Evolutionary conservation across 2,888 invertebrate genomes (phyloP), one percentile per base, ranked within the genome.

Genomic region (Rosalia funebris): DNA sequence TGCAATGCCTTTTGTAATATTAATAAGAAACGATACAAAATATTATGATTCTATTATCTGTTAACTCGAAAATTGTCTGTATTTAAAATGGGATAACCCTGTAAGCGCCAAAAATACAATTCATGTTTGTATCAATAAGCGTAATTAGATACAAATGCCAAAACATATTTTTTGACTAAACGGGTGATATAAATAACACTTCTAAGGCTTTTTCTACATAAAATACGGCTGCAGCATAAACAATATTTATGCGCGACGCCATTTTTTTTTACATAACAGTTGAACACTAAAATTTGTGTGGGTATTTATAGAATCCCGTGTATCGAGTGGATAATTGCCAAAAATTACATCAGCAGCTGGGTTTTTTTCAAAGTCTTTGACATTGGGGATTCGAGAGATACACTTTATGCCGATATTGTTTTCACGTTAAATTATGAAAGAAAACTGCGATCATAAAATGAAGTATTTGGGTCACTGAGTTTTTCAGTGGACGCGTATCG

Each of bases 271-370:
- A n/a, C 34, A 34, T n/a, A 34, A 34, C 34, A 3, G 5, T 46
- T 46, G 41, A 39, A 47, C 34, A 34, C 10, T 34, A n/a, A 9
- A 25, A 25, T 25, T 9, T 7, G 25, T 25, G 25, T 12, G 34
- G 19, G 47, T 60, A 60, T 50, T 25, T 60, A 50, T 50, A 60
- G 55, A 56, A 39, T 34, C 17, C 44, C 34, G 10, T n/a, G 7
- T 25, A 25, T 7, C 19, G n/a, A n/a, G 34, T 59, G 54, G 53
- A 59, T 19, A 20, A 39, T 41, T 59, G 54, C 46, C 47, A 48
- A 42, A 44, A 32, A 15, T 47, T 54, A 59, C 54, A 44, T 50
- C 36, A 45, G 16, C 20, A 42, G 16, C 10, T n/a, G n/a, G 10
- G 25, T 36, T 10, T 36, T 36, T 11, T 2, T 47, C 11, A 17